phyloP scores from a whole-genome alignment of 2,797 vertebrate species.

The Labeo calbasu region DNA sequence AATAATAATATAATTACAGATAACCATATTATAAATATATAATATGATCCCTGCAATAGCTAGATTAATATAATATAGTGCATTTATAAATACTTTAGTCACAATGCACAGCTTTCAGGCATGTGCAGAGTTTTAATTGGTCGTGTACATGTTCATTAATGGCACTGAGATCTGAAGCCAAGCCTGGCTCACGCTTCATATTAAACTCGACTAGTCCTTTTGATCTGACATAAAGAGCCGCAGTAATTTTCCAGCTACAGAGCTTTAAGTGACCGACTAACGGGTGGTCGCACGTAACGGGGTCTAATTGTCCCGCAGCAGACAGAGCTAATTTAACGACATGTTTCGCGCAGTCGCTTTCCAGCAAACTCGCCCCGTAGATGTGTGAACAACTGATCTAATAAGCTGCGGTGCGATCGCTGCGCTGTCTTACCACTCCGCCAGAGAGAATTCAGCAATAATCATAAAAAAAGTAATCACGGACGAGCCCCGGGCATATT shows the following conservation, averaged over 20 bases:
- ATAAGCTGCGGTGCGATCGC: slow-evolving; percentile 63
- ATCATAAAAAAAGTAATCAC: slow-evolving; percentile 78
- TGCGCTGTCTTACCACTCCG: slow-evolving; percentile 71
- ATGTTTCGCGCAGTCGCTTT: slow-evolving; percentile 16
- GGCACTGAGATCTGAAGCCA: background rate
- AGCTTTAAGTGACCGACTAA: background rate
- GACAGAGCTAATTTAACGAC: slow-evolving; percentile 53
- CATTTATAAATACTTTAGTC: background rate
- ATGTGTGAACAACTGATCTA: slow-evolving; percentile 58
- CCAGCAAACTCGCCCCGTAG: slow-evolving; percentile 31
- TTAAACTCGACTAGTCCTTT: background rate
- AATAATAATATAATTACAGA: no score
- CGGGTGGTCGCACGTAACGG: slow-evolving; percentile 36
- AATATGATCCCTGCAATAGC: background rate
- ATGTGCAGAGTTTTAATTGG: background rate
- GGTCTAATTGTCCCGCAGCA: slow-evolving; percentile 55
- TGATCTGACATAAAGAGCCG: slow-evolving; percentile 4
- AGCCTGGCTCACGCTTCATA: background rate
- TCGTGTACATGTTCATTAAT: background rate
- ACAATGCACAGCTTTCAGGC: background rate
- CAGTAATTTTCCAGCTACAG: slow-evolving; percentile 20
- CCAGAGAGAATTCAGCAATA: slow-evolving; percentile 68
- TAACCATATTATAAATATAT: no score
- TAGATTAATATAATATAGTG: background rate
- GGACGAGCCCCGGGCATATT: slow-evolving; percentile 70